A percentile compares a stretch with the other conserved stretches of the same genome.
Conservation (phyloP, 2,797 vertebrate genomes). For the Dallia pectoralis region DNA sequence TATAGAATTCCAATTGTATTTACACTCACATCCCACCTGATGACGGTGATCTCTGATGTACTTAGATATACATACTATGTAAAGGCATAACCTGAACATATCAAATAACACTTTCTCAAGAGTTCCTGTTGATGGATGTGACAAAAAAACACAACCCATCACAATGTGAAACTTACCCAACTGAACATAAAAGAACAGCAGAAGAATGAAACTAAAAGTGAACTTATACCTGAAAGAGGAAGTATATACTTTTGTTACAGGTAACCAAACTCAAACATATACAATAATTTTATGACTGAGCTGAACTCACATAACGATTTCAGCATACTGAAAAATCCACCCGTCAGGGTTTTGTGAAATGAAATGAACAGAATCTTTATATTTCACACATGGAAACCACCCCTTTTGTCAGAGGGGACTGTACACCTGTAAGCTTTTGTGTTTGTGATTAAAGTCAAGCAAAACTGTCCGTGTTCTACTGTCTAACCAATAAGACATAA, state of each 20-base stretch:
- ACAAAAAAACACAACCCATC: not conserved
- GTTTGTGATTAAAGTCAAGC: slow-evolving; percentile 2
- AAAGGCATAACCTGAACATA: not conserved
- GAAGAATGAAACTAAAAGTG: not conserved
- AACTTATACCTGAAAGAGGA: not conserved
- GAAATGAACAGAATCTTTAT: not conserved
- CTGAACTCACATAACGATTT: not conserved
- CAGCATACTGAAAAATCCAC: not conserved
- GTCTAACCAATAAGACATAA: not conserved
- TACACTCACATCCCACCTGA: not conserved
- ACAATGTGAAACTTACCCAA: not conserved
- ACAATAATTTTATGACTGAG: not conserved
- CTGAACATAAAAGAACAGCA: not conserved
- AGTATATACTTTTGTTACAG: not conserved
- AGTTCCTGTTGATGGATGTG: not conserved
- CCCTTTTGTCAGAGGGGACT: not conserved
- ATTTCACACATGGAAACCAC: not conserved
- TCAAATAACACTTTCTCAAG: not conserved
- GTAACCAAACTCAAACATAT: not conserved
- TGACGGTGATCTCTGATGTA: no score
- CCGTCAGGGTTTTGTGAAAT: not conserved
- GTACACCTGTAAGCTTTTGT: not conserved
- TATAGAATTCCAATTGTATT: not conserved
- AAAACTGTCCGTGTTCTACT: not conserved
- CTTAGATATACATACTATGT: not conserved